Evolutionary conservation across 2,113 vertebrate genomes (phyloP).

Genomic region (Plotosus lineatus): DNA sequence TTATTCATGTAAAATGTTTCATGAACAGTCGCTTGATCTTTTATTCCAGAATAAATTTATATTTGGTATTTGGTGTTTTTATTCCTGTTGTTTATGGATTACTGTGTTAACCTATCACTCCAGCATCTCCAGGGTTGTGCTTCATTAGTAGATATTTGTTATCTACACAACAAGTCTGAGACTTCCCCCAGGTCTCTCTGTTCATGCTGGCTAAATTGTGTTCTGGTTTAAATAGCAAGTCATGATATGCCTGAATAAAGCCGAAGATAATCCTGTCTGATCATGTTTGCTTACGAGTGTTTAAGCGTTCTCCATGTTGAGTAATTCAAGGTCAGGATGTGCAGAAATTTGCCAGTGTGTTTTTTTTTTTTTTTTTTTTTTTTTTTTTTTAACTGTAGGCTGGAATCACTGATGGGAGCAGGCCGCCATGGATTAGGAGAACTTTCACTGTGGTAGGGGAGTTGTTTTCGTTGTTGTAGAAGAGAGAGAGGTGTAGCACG

Average conservation of each 20-base stretch:
- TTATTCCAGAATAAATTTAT: background rate
- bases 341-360: background rate
- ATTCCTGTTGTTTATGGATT: background rate
- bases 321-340: background rate
- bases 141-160: background rate
- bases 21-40: background rate
- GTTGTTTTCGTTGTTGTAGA: background rate
- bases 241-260: background rate
- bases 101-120: background rate
- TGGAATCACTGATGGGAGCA: background rate
- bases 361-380: no score
- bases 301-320: background rate
- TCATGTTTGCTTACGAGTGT: background rate
- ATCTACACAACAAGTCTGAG: background rate
- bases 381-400: conserved; percentile 5
- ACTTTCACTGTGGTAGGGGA: background rate
- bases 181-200: background rate
- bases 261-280: background rate
- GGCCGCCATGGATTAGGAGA: background rate
- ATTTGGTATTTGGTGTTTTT: background rate
- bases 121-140: background rate
- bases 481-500: background rate
- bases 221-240: background rate
- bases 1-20: background rate
- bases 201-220: background rate